Conservation (phyloP, 2,797 vertebrate species). For the Prunella strophiata region DNA sequence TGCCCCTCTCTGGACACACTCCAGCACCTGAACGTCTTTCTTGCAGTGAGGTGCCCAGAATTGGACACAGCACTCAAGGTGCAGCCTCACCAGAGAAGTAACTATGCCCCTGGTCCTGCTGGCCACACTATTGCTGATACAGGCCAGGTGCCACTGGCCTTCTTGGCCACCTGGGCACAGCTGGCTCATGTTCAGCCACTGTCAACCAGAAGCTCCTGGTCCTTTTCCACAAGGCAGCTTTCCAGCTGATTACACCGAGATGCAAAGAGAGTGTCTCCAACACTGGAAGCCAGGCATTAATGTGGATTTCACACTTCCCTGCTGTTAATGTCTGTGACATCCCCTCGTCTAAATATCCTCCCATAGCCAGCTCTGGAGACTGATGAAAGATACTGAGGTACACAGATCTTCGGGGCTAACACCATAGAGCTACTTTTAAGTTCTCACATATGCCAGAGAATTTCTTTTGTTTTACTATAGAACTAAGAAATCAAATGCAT, state of each 20-base stretch:
- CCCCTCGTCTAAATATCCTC: background rate
- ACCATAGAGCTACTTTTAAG: background rate
- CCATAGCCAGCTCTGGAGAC: background rate
- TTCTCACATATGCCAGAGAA: background rate
- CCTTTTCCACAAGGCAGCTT: background rate
- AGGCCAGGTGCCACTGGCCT: background rate
- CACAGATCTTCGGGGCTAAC: background rate
- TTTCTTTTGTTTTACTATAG: background rate
- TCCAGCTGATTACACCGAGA: background rate
- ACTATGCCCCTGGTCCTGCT: background rate
- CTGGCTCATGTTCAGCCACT: background rate
- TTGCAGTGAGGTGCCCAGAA: background rate
- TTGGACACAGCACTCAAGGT: rapidly evolving
- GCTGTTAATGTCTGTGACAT: background rate
- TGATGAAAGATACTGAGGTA: background rate
- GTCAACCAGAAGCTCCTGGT: background rate
- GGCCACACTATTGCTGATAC: background rate
- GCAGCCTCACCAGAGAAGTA: background rate
- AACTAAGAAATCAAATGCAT: background rate
- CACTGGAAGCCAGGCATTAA: background rate
- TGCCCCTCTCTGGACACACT: background rate
- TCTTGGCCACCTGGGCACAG: background rate
- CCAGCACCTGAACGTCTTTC: background rate
- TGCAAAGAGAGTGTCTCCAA: background rate
- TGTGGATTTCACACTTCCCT: background rate